A percentile compares a stretch with the other conserved stretches of the same genome.
These are phyloP conservation scores for Heteractis magnifica DNA, from an alignment of 92 coral and sea anemone genomes.

Conservation along the genomic window DNA sequence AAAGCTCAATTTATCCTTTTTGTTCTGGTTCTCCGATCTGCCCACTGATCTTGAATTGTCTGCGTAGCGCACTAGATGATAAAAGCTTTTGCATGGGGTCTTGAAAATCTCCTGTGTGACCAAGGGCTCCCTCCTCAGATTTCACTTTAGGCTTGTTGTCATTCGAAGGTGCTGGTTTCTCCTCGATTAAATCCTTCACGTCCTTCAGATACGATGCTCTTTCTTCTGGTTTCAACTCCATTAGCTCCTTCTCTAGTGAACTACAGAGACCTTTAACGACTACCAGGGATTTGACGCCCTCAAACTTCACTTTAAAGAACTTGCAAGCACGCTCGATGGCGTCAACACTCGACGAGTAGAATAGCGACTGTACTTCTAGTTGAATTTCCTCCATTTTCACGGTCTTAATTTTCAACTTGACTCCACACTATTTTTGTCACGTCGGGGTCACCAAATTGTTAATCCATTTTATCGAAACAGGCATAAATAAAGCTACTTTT, in stretches of 20 bases:
- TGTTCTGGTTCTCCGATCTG: conserved; percentile 59
- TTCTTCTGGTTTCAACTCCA: neutral
- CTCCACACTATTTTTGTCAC: neutral
- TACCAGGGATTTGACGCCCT: neutral
- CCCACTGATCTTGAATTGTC: conserved; percentile 33
- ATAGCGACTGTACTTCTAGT: neutral
- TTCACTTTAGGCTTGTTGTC: neutral
- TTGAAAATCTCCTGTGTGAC: conserved; percentile 1
- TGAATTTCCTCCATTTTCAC: too few relatives aligned
- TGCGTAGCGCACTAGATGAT: conserved; percentile 23
- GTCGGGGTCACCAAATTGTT: neutral
- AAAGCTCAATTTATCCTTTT: conserved; percentile 52
- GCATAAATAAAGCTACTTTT: too few relatives aligned
- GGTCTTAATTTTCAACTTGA: neutral
- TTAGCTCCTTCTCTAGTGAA: neutral
- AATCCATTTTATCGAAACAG: neutral
- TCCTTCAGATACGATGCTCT: neutral
- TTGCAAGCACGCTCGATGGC: neutral
- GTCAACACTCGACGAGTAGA: neutral
- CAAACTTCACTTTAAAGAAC: neutral
- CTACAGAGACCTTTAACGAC: neutral
- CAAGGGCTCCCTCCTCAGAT: neutral
- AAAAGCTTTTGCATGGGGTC: conserved; percentile 24
- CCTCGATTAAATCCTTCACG: neutral
- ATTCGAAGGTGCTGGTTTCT: neutral